Percentiles rank a stretch among this genome's conserved stretches.
Evolutionary conservation across 2,797 vertebrate species (phyloP).

Genomic region (Lophotriccus pileatus): DNA sequence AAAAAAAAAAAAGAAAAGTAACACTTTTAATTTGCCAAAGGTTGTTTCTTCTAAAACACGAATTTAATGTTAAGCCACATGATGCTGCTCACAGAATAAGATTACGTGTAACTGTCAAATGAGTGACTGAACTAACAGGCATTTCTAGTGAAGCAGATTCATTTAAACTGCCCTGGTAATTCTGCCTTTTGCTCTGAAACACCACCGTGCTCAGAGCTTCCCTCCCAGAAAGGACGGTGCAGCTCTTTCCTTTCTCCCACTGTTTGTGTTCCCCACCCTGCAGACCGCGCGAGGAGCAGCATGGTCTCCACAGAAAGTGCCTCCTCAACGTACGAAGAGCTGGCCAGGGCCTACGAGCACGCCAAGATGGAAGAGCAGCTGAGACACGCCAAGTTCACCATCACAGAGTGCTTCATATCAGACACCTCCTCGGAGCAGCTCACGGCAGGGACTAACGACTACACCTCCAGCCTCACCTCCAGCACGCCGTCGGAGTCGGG

Average conservation of each 20-base stretch:
- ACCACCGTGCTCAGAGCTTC: fast-evolving
- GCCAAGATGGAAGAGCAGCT: slow-evolving; percentile 99
- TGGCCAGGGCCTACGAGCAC: slow-evolving; percentile 96
- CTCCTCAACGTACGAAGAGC: slow-evolving; percentile 97
- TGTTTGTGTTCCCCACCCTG: background rate
- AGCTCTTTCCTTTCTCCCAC: background rate
- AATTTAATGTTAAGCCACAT: background rate
- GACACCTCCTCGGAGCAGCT: slow-evolving; percentile 98
- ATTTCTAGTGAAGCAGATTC: background rate
- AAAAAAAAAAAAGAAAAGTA: background rate
- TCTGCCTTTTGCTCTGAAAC: background rate
- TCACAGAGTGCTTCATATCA: slow-evolving; percentile 99
- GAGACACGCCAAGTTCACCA: slow-evolving; percentile 98
- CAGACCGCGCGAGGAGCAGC: slow-evolving; percentile 97
- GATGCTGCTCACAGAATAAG: background rate
- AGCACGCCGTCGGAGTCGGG: slow-evolving; percentile 98
- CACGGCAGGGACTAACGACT: slow-evolving; percentile 98
- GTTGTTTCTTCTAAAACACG: background rate
- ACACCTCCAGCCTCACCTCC: slow-evolving; percentile 98
- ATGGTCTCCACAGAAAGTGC: slow-evolving; percentile 99
- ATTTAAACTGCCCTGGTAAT: background rate
- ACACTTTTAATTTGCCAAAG: background rate
- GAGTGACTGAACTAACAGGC: background rate
- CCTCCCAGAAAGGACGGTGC: background rate
- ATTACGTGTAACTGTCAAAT: background rate